These are phyloP conservation scores for Chaenodraco wilsoni DNA, from an alignment of 2,797 vertebrate genomes.

Conservation along the genomic window DNA sequence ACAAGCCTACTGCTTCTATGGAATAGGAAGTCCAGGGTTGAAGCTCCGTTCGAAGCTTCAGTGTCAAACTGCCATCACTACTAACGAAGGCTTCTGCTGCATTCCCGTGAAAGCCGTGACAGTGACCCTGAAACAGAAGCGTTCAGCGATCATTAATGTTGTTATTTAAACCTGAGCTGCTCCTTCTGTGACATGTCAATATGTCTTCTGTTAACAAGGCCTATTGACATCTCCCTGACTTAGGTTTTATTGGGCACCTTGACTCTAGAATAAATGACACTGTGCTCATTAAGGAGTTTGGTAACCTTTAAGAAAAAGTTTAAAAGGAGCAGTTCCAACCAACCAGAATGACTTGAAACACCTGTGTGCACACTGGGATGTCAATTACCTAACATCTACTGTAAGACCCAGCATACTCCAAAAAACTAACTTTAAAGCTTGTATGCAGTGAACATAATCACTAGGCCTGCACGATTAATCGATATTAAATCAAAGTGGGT, in stretches of 20 bases:
- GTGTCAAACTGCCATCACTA: too few species aligned
- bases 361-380: background rate
- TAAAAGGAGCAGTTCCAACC: slow-evolving; percentile 1
- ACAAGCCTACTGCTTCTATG: too few species aligned
- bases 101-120: background rate
- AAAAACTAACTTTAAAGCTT: slow-evolving; percentile 5
- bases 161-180: background rate
- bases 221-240: background rate
- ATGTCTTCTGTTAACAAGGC: background rate
- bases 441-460: too few species aligned
- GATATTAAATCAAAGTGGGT: too few species aligned
- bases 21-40: too few species aligned
- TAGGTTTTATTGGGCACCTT: slow-evolving; percentile 5
- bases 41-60: too few species aligned
- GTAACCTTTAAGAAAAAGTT: slow-evolving; percentile 8
- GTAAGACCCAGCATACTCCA: background rate
- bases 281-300: slow-evolving; percentile 4
- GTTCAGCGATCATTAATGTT: background rate
- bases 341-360: slow-evolving; percentile 25
- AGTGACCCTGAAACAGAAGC: background rate
- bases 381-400: background rate
- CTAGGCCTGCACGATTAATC: too few species aligned
- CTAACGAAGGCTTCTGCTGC: background rate
- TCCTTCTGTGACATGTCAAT: background rate
- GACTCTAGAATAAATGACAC: slow-evolving; percentile 2